Evolutionary conservation across 2,113 vertebrate genomes (phyloP).

Genomic region (Oreochromis spilurus): DNA sequence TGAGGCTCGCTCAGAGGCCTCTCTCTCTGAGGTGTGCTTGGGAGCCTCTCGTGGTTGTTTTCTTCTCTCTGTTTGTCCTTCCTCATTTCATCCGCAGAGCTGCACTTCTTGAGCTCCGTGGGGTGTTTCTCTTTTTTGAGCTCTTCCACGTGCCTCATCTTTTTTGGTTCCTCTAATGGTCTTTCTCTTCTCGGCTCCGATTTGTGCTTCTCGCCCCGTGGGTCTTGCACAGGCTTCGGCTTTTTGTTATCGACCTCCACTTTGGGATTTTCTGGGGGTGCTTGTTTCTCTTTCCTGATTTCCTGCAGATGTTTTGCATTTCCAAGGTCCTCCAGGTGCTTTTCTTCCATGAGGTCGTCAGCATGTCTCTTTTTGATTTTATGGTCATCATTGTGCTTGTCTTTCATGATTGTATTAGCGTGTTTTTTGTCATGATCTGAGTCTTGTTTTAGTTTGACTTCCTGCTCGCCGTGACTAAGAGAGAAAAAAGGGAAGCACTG

Average conservation of each 20-base stretch:
- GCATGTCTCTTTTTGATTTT: conserved; percentile 20
- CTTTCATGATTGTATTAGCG: conserved; percentile 38
- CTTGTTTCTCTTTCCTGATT: conserved; percentile 17
- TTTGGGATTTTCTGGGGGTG: background rate
- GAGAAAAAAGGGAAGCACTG: conserved; percentile 28
- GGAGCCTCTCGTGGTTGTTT: background rate
- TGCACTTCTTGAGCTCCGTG: conserved; percentile 4
- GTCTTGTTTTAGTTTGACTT: conserved; percentile 38
- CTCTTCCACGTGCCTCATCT: conserved; percentile 5
- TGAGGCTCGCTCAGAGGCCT: background rate
- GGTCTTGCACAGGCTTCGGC: background rate
- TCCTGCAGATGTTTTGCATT: conserved; percentile 23
- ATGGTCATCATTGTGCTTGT: conserved; percentile 31
- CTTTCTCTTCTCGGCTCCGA: conserved; percentile 39
- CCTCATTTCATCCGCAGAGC: background rate
- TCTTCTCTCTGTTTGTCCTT: conserved; percentile 27
- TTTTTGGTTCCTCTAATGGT: conserved; percentile 18
- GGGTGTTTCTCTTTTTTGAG: conserved; percentile 11
- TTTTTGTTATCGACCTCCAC: conserved; percentile 11
- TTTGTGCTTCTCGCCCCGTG: conserved; percentile 22
- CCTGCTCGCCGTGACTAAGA: conserved; percentile 57
- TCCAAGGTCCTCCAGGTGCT: conserved; percentile 11
- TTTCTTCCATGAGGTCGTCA: conserved; percentile 21
- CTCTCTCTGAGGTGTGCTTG: background rate
- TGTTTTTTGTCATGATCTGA: conserved; percentile 52